Evolutionary conservation across 2,888 invertebrate species (phyloP).

Genomic region (Chaetoderma sp.): DNA sequence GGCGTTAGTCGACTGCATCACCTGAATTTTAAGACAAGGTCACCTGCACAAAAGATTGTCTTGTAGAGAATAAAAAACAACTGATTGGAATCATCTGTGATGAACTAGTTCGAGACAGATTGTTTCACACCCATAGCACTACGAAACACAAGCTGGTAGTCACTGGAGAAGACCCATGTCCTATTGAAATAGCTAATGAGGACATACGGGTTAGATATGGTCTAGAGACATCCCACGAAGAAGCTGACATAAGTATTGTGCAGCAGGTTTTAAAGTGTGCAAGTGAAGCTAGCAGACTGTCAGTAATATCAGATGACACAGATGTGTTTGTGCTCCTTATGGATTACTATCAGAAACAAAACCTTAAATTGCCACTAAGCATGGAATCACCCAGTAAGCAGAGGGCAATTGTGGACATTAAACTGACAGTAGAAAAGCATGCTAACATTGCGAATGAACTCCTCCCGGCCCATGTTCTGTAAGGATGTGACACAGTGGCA

Average conservation of each 20-base stretch:
- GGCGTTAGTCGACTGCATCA: neutral
- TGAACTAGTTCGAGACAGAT: no score
- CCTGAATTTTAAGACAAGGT: no score
- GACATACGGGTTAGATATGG: neutral
- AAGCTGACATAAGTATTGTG: slow-evolving; percentile 3
- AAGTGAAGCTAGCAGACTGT: neutral
- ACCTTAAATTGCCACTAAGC: no score
- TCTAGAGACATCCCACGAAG: neutral
- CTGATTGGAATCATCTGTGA: neutral
- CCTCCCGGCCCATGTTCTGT: slow-evolving; percentile 1
- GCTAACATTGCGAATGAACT: no score
- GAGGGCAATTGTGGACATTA: no score
- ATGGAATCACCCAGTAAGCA: no score
- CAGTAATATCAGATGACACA: slow-evolving; percentile 2
- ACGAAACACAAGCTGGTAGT: neutral
- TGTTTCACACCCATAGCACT: no score
- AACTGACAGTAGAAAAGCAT: no score
- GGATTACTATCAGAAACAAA: no score
- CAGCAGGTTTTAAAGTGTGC: neutral
- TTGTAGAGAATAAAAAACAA: neutral
- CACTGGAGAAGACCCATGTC: neutral
- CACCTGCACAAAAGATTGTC: neutral
- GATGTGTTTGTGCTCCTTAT: slow-evolving; percentile 7
- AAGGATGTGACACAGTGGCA: no score
- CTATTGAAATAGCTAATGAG: neutral